phyloP scores from a whole-genome alignment of 2,888 invertebrate species.

The Stenotaenia linearis region DNA sequence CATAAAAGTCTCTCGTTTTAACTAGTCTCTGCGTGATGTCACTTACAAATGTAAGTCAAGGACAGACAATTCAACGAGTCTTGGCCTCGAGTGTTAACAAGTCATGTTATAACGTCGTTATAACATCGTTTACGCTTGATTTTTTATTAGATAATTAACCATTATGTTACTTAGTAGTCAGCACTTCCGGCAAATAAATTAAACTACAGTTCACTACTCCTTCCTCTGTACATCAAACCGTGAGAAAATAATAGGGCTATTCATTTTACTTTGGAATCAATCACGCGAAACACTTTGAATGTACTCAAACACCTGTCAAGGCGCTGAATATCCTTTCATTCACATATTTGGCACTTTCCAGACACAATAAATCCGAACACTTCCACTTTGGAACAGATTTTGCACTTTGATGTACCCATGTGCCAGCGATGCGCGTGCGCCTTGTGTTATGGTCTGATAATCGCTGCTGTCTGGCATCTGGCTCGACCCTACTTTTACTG shows the following conservation, averaged over 20 bases:
- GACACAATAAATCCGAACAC: neutral
- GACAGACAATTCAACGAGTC: neutral
- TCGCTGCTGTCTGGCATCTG: neutral
- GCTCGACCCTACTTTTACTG: constrained; percentile 1
- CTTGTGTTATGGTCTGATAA: constrained; percentile 7
- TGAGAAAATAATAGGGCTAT: neutral
- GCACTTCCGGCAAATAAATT: neutral
- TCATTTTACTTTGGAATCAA: neutral
- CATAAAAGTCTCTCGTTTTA: constrained; percentile 7
- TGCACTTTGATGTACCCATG: constrained; percentile 6
- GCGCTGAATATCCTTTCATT: neutral
- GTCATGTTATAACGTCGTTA: neutral
- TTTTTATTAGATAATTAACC: neutral
- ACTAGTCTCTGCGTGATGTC: neutral
- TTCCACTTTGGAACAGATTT: neutral
- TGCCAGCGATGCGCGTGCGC: neutral
- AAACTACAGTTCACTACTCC: neutral
- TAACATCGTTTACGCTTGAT: neutral
- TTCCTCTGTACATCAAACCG: neutral
- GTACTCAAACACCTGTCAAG: neutral
- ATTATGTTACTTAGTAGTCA: neutral
- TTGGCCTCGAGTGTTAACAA: neutral
- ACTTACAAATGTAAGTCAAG: constrained; percentile 7
- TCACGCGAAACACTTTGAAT: neutral
- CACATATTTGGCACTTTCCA: neutral